These are phyloP conservation scores for Coluber constrictor DNA, from an alignment of 2,797 vertebrate genomes.

Conservation along the genomic window DNA sequence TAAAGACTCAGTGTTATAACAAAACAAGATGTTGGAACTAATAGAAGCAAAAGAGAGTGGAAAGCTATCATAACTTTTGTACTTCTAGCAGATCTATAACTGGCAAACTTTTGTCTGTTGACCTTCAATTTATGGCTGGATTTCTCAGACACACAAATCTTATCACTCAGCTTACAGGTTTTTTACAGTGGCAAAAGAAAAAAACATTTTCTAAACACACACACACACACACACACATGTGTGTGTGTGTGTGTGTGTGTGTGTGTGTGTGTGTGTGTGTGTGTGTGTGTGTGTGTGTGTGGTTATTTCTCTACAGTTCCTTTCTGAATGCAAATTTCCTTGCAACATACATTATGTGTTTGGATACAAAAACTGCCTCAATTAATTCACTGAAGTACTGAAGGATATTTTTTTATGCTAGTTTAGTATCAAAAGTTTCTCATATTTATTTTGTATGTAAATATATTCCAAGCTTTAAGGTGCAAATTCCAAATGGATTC, in stretches of 20 bases:
- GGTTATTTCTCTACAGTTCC: not conserved
- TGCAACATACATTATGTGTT: not conserved
- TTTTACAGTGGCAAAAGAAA: conserved; percentile 28
- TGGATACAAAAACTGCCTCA: not conserved
- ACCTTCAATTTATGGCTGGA: conserved; percentile 37
- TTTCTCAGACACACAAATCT: conserved; percentile 52
- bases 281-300: too few species aligned
- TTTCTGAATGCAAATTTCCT: not conserved
- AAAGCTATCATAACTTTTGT: conserved; percentile 8
- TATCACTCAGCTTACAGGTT: conserved; percentile 37
- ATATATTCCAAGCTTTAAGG: not conserved
- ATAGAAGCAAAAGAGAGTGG: not conserved
- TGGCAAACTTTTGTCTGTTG: conserved; percentile 44
- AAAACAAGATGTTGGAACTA: conserved; percentile 17
- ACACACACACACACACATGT: too few species aligned
- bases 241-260: too few species aligned
- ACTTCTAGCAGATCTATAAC: conserved; percentile 41
- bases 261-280: too few species aligned
- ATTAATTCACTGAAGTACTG: not conserved
- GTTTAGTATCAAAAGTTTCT: not conserved
- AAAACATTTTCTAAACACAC: too few species aligned
- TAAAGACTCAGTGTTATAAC: conserved; percentile 21
- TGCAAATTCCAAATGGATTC: not conserved
- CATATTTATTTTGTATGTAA: not conserved
- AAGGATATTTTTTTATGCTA: not conserved